Evolutionary conservation across 2,888 invertebrate species (phyloP).

Genomic region (Leptopilina syphax): DNA sequence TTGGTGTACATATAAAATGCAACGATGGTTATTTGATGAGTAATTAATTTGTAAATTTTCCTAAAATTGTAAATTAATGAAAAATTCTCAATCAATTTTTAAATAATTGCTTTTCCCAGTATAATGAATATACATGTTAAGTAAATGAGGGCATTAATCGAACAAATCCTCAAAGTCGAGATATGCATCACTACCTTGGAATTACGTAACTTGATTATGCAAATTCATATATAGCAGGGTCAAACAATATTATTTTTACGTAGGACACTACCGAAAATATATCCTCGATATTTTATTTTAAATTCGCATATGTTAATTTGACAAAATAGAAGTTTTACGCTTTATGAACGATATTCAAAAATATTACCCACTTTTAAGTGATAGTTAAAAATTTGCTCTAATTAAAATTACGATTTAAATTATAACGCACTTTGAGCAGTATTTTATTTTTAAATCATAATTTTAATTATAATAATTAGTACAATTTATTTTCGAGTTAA

Average conservation of each 20-base stretch:
- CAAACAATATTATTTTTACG: background rate
- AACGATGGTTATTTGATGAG: background rate
- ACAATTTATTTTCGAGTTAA: background rate
- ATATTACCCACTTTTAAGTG: background rate
- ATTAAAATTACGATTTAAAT: background rate
- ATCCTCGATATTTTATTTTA: constrained; percentile 1
- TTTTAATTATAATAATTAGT: too few relatives aligned
- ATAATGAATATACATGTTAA: constrained; percentile 1
- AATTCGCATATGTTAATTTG: background rate
- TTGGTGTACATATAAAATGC: background rate
- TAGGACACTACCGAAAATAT: constrained; percentile 14
- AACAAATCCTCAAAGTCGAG: constrained; percentile 19
- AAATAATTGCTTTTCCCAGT: background rate
- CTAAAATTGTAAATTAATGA: background rate
- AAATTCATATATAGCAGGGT: constrained; percentile 13
- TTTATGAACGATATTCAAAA: background rate
- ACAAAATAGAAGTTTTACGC: background rate
- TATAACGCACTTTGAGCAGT: background rate
- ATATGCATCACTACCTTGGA: constrained; percentile 19
- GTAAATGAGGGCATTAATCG: constrained; percentile 23
- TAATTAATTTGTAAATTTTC: background rate
- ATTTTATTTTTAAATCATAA: too few relatives aligned
- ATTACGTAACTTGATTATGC: constrained; percentile 28
- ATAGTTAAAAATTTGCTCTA: background rate
- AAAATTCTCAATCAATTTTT: constrained; percentile 9